Evolutionary conservation across 2,113 vertebrate species (phyloP).

Genomic region (Eira barbara): DNA sequence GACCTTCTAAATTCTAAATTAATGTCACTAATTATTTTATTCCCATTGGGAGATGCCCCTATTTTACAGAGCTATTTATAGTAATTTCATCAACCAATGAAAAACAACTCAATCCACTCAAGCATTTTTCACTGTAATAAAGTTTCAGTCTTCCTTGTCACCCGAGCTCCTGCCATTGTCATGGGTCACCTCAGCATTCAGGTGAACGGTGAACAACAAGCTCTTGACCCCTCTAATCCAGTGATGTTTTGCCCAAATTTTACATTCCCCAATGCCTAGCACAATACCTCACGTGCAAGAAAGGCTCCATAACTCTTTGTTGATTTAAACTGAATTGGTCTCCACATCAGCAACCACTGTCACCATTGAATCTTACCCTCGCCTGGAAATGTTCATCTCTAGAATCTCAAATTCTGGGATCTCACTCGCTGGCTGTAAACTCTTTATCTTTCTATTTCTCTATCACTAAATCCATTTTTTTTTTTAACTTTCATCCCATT

Average conservation of each 20-base stretch:
- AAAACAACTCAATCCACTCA: slow-evolving; percentile 37
- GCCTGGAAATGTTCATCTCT: background rate
- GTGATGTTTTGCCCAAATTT: background rate
- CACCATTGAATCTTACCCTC: background rate
- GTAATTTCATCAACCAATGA: background rate
- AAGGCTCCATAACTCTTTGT: background rate
- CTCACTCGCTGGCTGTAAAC: background rate
- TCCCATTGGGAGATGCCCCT: slow-evolving; percentile 47
- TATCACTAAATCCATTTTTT: background rate
- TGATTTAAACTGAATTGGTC: background rate
- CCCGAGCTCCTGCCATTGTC: background rate
- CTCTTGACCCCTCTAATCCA: background rate
- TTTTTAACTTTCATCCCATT: background rate
- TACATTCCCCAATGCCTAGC: background rate
- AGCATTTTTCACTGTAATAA: background rate
- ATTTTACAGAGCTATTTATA: slow-evolving; percentile 63
- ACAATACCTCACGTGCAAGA: background rate
- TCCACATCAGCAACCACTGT: background rate
- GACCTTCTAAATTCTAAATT: slow-evolving; percentile 66
- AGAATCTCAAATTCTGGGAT: background rate
- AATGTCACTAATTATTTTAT: slow-evolving; percentile 69
- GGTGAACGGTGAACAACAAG: background rate
- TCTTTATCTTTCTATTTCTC: background rate
- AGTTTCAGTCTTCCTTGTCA: background rate
- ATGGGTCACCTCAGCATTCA: background rate